Base-by-base conservation (phyloP, 2,888 invertebrate genomes). In the Pycnomerus fuliginosus region DNA sequence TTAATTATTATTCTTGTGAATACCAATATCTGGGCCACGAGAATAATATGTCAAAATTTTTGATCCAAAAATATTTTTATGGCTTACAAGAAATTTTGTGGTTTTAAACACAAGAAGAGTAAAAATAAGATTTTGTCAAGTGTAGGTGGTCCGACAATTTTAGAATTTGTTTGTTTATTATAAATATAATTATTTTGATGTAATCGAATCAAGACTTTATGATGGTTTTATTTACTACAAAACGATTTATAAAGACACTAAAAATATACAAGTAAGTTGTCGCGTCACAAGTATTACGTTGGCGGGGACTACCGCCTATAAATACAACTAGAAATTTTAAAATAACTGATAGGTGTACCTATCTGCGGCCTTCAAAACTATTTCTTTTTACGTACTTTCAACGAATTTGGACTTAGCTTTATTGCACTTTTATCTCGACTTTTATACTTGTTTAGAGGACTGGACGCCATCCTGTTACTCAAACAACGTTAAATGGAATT, bases 231-330 rank as follows among this genome's bases (percentile, higher is more conserved):
- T 47, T 47, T 47, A 47, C 47, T 47, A 47, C 47, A 47, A 47
- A 33, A 31, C 37, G 32, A 37, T 44, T 33, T 44, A 31, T 47
- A 38, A 47, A 38, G 42, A 42, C 42, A 47, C 42, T 47, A 41
- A 48, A 48, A 44, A 48, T 48, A 48, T 33, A 37, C 37, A 48
- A 44, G 37, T 48, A 41, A 44, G 33, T 48, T 33, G 40, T 44
- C 31, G 40, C 44, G 48, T 48, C 48, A 48, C 34, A 30, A 34
- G 35, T 47, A 47, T 47, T 47, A 50, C 47, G 46, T 47, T 46
- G 43, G 46, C 39, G 46, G 37, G 34, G 38, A 41, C 8, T 28
- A 33, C 25, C 29, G n/a, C 43, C 50, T 50, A 47, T 29, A 50
- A 50, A 50, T 50, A 50, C 29, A 36, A 24, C 32, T 36, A 30